Base-by-base conservation (phyloP, 1,140 invertebrate genomes). In the Solenopsis fugax region DNA sequence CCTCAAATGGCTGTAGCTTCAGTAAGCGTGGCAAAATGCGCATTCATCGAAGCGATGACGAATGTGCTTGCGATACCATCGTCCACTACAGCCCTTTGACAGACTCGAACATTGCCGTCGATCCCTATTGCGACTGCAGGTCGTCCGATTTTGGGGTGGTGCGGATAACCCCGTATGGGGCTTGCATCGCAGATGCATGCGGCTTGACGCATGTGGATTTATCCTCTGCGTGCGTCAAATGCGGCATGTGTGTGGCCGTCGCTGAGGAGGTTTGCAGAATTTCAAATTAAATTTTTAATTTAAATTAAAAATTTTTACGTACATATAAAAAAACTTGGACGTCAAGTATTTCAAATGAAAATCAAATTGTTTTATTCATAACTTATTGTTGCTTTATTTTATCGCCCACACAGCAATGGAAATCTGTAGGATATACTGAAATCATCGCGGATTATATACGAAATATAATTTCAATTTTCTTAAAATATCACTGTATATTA, bases 161-260 rank as follows among this genome's bases (percentile, higher is more conserved):
- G 9, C 92, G 92, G 24, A 93, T 92, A 75, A 93, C 93, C 62
- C 80, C 93, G 0, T 92, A 93, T 54, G 29, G 45, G 21, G 16
- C 21, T 9, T 75, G 54, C 13, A 48, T 58, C 0, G 2, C 37
- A 0, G 13, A n/a, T 34, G 24, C 6, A 16, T 78, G 84, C 13
- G 81, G 80, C 45, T 21, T 16, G 3, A 80, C 86, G 21, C 50
- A 87, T 24, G 76, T 92, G 52, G 81, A 92, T 71, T 87, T 94
- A 18, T 93, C 93, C 6, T 93, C 94, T 3, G 93, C 91, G 10
- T 94, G 93, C 29, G 62, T 94, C 12, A 91, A 90, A 92, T 94
- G 94, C 58, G 90, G 91, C 67, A 90, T 94, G 58, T 94, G 94
- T 21, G 80, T 93, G 13, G 92, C 92, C 0, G 90, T 94, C 41